Evolutionary conservation across 1,140 invertebrate species (phyloP), one percentile per base, ranked within the genome.

Genomic region (Drosophila obscura): DNA sequence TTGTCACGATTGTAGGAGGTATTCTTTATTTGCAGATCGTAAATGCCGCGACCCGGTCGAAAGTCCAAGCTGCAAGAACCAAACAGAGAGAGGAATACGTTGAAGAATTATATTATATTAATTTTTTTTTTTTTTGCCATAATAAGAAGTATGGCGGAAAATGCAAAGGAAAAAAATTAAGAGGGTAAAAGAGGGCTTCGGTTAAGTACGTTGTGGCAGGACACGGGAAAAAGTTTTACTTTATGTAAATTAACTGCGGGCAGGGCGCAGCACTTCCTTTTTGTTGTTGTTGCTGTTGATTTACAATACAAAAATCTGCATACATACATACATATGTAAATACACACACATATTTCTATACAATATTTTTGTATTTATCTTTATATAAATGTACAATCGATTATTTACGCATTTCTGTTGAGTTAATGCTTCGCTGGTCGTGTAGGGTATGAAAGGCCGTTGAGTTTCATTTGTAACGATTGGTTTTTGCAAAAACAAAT

Each of bases 1-100:
- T 98, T 97, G 93, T 98, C 97, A 2, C 96, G 93, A 81, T 96
- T 96, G 93, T 98, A 98, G 16, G 95, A 96, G 1, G 96, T 95
- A 89, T 97, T 97, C 19, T 94, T 94, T 75, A 98, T 97, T 90
- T 96, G 93, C 79, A 98, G 93, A 92, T 98, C 97, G 92, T 97
- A 98, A 48, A 95, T 94, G 8, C 97, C 97, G 63, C 96, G 94
- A 5, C 94, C 94, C 1, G 96, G 95, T 59, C 94, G 94, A 92
- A 95, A 96, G 82, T 95, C 95, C 73, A 97, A 92, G 87, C 95
- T 96, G 92, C 56, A 92, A 93, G 60, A 50, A 61, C 63, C 19
- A 19, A 1, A 19, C 46, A 11, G 48, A 24, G 16, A 66, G 41
- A 59, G 49, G 68, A 69, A 19, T 39, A 41, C 50, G 46, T 39